Base-by-base conservation (phyloP, 2,888 invertebrate species). In the Panopea generosa region DNA sequence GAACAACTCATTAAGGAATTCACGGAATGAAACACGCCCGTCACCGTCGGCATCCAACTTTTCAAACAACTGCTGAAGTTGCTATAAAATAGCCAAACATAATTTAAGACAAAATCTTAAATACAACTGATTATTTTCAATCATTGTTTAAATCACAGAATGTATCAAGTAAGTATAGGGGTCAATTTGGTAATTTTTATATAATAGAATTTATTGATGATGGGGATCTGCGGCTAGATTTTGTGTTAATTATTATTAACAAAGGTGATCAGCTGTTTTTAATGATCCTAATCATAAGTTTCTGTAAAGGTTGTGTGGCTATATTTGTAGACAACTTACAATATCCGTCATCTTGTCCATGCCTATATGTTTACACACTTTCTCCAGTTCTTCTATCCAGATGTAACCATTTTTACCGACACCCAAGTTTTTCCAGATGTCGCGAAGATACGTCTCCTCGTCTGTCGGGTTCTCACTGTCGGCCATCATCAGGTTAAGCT, bases 341-440 rank as follows among this genome's bases (percentile, higher is more conserved):
- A 95, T 95, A 84, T 94, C 94, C 20, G 95, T 94, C 90, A 95
- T 93, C 83, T 89, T 84, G 9, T 95, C 94, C 91, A 95, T 94
- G 67, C 95, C 95, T 74, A 95, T 95, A 76, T 95, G 95, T 87
- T 95, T 94, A 89, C 95, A 95, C 59, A 96, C 95, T 77, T 93
- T 92, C 82, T 94, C 94, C 84, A 96, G 93, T 89, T 96, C 95
- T 57, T 93, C 93, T 85, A 95, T 94, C 90, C 95, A 95, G 66
- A 95, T 93, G 89, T 93, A 95, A 22, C 95, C 95, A 90, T 94
- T 94, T 78, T 93, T 93, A 4, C 95, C 94, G 9, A 95, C 94
- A 6, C 94, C 95, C 62, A 95, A 93, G 77, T 94, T 94, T 81
- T 94, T 94, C 95, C 95, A 95, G 66, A 95, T 95, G 82, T 94